Base-by-base conservation (phyloP, 2,888 invertebrate genomes). In the Nomada ferruginata region DNA sequence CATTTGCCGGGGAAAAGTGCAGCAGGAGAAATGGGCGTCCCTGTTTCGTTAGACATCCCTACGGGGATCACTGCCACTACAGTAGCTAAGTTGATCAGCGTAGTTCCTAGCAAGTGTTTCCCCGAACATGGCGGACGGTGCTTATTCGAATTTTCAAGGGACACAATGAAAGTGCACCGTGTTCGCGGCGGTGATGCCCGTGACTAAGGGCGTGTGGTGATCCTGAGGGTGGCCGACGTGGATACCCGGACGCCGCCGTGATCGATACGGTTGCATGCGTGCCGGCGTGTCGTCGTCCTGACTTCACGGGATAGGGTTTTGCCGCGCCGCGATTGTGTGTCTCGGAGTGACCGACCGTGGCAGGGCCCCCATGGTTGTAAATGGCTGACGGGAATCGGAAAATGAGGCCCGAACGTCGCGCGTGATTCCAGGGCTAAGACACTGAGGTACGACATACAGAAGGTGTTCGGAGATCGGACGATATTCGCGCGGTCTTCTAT, bases 311-410 rank as follows among this genome's bases (percentile, higher is more conserved):
- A 65, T 44, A 78, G 79, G 76, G 69, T 86, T 84, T 86, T 88
- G 84, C 85, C 85, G 85, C 85, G 84, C 81, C 77, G 82, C 60
- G 77, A 82, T 76, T 83, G 59, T 77, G 77, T 86, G 79, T 76
- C 83, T 86, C 79, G 69, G 73, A 76, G 74, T 80, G 81, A 83
- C 79, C 85, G 86, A 91, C 89, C 89, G 89, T 88, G 89, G 90
- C 91, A 89, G 91, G 91, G 87, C 87, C 89, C 90, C 88, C 90
- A 89, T 90, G 89, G 81, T 90, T 84, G 87, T 86, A 90, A 91
- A 92, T 90, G 92, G 90, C 92, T 90, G 91, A 91, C 88, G 88
- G 87, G 85, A 84, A 81, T 85, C 85, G 85, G 87, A 84, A 85
- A 88, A 91, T 90, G 90, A 91, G 89, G 85, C 57, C 83, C 83